A percentile compares a stretch with the other conserved stretches of the same genome.
These are phyloP conservation scores for Diabrotica balteata DNA, from an alignment of 2,888 invertebrate genomes.

Conservation along the genomic window DNA sequence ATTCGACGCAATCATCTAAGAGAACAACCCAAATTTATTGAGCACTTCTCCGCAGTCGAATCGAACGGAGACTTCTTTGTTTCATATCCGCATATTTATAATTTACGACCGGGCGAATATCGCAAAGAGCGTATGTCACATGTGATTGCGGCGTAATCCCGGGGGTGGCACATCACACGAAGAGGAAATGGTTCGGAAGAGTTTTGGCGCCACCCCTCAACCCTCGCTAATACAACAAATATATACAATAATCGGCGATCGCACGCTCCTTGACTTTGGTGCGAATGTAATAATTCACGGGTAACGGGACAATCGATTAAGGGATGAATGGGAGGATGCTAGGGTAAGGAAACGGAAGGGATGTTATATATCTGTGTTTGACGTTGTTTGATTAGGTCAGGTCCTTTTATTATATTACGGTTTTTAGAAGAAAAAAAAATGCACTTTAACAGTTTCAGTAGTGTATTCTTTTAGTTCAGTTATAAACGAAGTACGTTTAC, in stretches of 20 bases:
- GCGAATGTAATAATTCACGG: conserved; percentile 51
- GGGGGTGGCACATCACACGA: conserved; percentile 27
- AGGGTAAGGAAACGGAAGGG: not conserved
- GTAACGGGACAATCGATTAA: conserved; percentile 49
- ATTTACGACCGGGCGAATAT: conserved; percentile 34
- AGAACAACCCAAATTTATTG: conserved; percentile 7
- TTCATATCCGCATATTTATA: conserved; percentile 20
- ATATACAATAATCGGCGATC: conserved; percentile 34
- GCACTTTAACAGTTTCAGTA: too few species aligned
- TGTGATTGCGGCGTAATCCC: conserved; percentile 40
- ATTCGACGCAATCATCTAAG: too few species aligned
- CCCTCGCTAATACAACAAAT: conserved; percentile 27
- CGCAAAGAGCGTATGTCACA: conserved; percentile 42
- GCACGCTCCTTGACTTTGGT: conserved; percentile 45
- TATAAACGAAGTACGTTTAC: too few species aligned
- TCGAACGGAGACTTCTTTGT: conserved; percentile 19
- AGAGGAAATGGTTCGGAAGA: conserved; percentile 39
- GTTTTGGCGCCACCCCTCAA: conserved; percentile 32
- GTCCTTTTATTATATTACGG: not conserved
- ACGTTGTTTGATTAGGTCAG: not conserved
- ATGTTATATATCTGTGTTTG: not conserved
- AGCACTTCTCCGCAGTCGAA: conserved; percentile 11
- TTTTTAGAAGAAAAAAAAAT: too few species aligned
- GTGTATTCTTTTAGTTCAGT: too few species aligned
- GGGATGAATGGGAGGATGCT: not conserved